Evolutionary conservation across 1,140 invertebrate genomes (phyloP), one percentile per base, ranked within the genome.

Genomic region (Ostrea edulis): DNA sequence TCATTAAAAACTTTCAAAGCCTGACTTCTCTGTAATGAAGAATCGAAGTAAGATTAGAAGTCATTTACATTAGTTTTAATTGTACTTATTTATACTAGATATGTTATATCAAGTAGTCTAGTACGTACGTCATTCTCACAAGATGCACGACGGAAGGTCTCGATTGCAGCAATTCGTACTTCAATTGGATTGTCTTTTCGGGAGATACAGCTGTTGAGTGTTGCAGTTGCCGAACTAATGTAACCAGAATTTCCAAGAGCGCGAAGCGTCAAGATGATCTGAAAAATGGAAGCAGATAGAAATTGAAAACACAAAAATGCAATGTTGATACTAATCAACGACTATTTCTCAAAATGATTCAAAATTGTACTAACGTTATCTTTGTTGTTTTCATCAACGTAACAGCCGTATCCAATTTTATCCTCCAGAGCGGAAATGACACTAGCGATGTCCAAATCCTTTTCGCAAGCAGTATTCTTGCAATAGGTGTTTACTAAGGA

Each of bases 161-260:
- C 97, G 12, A 98, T 95, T 0, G 97, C 97, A 2, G 97, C 96
- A 0, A 97, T 96, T 88, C 97, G 95, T 8, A 98, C 96, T 65
- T 97, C 96, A 65, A 96, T 96, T 71, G 96, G 95, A 0, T 97
- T 96, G n/a, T 95, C 95, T 85, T 96, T 96, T 89, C 97, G 96
- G 2, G 95, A 93, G 0, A 96, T 96, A 91, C 97, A 97, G 62
- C 96, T 94, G 0, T 95, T 95, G 14, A 98, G 88, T 90, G 97
- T 97, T 14, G 96, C 94, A 11, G 95, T 95, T 68, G 97, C 96
- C 65, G 90, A 88, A 14, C 96, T 96, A 14, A 98, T 94, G 86
- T 96, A 96, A 12, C 98, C 98, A 90, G 98, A 97, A 93, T 99
- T 99, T 51, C 97, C 97, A 44, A 98, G 94, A 4, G 98, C 97